Conservation (phyloP, 2,113 vertebrate species). For the Rhinopomastus cyanomelas region DNA sequence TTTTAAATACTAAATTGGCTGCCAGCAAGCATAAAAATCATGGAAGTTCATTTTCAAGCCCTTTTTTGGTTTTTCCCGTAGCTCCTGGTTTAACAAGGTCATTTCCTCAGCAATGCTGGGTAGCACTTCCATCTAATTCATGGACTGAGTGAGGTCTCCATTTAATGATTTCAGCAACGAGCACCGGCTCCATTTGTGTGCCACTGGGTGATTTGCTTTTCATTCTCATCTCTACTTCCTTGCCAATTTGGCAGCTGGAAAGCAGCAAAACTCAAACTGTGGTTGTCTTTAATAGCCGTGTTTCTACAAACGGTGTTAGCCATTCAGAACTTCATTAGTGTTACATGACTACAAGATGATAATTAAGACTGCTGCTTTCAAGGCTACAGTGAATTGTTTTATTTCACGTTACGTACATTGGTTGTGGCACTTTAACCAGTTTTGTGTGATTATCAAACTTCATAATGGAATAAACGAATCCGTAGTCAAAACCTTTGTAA, state of each 20-base stretch:
- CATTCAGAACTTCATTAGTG: neutral
- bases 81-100: neutral
- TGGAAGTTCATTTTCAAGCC: neutral
- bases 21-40: neutral
- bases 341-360: neutral
- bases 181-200: neutral
- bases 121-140: neutral
- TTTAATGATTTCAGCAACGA: neutral
- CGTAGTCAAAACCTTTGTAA: neutral
- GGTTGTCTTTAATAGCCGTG: neutral
- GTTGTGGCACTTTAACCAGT: neutral
- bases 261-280: neutral
- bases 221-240: neutral
- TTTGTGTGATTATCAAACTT: neutral
- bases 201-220: constrained; percentile 8
- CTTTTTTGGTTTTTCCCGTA: neutral
- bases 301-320: neutral
- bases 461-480: neutral
- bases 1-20: neutral
- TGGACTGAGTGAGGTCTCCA: neutral
- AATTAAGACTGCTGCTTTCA: neutral
- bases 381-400: neutral
- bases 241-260: neutral
- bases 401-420: neutral
- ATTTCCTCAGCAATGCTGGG: neutral